Base-by-base conservation (phyloP, 53 echinoderm and acorn worm genomes). In the Hippasteria phrygiana region DNA sequence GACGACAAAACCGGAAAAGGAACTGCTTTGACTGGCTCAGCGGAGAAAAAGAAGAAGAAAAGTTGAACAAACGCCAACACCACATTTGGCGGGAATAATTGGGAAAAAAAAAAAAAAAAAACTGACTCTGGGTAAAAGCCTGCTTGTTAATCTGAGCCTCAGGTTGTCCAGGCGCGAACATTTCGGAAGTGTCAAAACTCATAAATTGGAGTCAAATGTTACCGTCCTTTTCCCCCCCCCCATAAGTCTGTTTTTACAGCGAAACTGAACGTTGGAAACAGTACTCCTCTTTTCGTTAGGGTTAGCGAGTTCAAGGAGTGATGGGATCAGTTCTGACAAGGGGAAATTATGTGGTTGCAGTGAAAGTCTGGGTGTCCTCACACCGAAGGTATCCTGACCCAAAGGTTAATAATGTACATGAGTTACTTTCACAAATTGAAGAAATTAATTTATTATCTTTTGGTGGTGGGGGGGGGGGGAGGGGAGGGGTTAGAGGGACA, bases 281-380 rank as follows among this genome's bases (percentile, higher is more conserved):
- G 56, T 78, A 1, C 2, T 12, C 10, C 29, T 76, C 18, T 48
- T 24, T 16, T 40, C 43, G 67, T 16, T 11, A 34, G 64, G 83
- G 36, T 79, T 55, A 35, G 35, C 24, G 5, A 64, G 83, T 64
- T 83, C 83, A 64, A 66, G 53, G 32, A 64, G 1, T 41, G 32
- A 35, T 27, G 63, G 62, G 69, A 85, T 51, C 34, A 34, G 53
- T 55, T 27, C 43, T 85, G 85, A 71, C 85, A 85, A 5, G 70
- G 50, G 85, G 53, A 48, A 37, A 33, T 36, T 22, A 5, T 16
- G 33, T 13, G 27, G 17, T 67, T 48, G 8, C 18, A 35, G 33
- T 36, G 69, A 13, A 67, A 67, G 69, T 35, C 69, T 67, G 5
- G 33, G 33, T 76, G 50, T 47, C 33, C 50, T 27, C 43, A 76